Conservation (phyloP, 2,797 vertebrate species). For the Sphenodon punctatus region DNA sequence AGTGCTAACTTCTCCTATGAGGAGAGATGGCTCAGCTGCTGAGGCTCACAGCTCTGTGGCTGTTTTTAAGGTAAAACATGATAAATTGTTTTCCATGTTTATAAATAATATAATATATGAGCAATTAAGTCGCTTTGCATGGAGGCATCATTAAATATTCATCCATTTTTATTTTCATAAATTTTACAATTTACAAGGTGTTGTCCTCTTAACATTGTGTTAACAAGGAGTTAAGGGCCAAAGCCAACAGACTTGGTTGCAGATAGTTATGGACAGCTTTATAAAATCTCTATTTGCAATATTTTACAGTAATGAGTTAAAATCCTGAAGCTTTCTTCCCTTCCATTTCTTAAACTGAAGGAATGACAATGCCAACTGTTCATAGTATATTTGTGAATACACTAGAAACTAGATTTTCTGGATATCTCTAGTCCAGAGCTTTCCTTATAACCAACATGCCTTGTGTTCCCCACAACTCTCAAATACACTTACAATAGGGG, state of each 20-base stretch:
- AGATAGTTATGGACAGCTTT: background rate
- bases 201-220: slow-evolving; percentile 60
- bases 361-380: background rate
- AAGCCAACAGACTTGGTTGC: slow-evolving; percentile 17
- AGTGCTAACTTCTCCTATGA: background rate
- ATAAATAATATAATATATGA: slow-evolving; percentile 54
- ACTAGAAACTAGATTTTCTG: no score
- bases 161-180: slow-evolving; percentile 73
- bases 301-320: background rate
- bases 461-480: no score
- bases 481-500: no score
- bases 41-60: background rate
- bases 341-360: background rate
- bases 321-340: background rate
- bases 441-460: no score
- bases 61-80: slow-evolving; percentile 48
- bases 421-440: no score
- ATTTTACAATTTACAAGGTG: slow-evolving; percentile 76
- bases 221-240: slow-evolving; percentile 51
- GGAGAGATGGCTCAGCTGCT: background rate
- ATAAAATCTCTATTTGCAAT: fast-evolving
- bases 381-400: background rate
- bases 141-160: slow-evolving; percentile 66
- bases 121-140: slow-evolving; percentile 67
- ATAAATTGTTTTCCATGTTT: slow-evolving; percentile 49